phyloP scores from a whole-genome alignment of 2,888 invertebrate genomes.

The Dryobotodes eremita region DNA sequence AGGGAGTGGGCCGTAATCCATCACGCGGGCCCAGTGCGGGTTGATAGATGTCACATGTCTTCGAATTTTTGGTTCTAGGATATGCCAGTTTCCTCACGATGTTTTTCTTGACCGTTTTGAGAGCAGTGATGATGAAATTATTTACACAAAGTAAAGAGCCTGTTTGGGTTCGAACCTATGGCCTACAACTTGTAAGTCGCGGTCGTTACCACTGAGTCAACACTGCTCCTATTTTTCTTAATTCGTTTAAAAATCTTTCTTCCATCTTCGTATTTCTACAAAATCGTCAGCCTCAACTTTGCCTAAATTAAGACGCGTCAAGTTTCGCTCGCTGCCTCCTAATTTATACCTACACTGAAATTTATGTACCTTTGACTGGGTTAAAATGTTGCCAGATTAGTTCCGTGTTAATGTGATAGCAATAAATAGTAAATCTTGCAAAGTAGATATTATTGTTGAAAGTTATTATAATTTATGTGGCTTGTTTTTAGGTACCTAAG shows the following conservation, averaged over 20 bases:
- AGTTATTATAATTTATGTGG: constrained; percentile 16
- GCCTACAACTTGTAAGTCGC: too few relatives aligned
- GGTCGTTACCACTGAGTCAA: too few relatives aligned
- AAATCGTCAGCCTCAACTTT: neutral
- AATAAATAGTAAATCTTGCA: constrained; percentile 60
- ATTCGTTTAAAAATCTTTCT: neutral
- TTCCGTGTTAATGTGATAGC: constrained; percentile 57
- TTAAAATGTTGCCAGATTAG: constrained; percentile 72
- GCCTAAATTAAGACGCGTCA: constrained; percentile 79
- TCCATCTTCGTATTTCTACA: neutral
- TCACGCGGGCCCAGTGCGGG: too few relatives aligned
- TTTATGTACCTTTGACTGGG: constrained; percentile 58
- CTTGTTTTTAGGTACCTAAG: constrained; percentile 19
- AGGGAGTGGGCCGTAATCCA: too few relatives aligned
- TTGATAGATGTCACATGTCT: too few relatives aligned
- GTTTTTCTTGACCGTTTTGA: too few relatives aligned
- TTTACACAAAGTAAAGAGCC: too few relatives aligned
- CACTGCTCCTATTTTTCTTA: too few relatives aligned
- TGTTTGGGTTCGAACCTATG: too few relatives aligned
- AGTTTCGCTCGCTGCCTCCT: constrained; percentile 69
- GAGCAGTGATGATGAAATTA: too few relatives aligned
- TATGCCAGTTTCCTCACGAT: too few relatives aligned
- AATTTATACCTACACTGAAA: constrained; percentile 61
- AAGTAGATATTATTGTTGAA: constrained; percentile 48
- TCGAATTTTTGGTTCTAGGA: too few relatives aligned